phyloP scores from a whole-genome alignment of 1,140 invertebrate species.

The Dryas iulia region DNA sequence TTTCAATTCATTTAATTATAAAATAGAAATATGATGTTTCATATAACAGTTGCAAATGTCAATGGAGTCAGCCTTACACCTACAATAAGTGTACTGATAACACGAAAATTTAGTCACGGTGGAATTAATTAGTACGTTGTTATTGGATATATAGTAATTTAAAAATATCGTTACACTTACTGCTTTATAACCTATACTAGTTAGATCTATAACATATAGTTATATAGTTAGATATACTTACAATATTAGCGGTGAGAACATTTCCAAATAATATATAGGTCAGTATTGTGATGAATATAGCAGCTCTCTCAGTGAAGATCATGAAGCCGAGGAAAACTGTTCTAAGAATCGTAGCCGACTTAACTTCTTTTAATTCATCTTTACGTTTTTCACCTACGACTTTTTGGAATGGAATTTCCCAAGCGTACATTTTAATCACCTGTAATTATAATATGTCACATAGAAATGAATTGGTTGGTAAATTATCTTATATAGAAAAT shows the following conservation, averaged over 20 bases:
- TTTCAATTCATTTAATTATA: background rate
- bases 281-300: conserved; percentile 86
- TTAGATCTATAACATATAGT: no score
- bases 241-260: conserved; percentile 83
- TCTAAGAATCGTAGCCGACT: conserved; percentile 82
- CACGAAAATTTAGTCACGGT: background rate
- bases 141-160: background rate
- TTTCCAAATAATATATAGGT: conserved; percentile 84
- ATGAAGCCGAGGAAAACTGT: conserved; percentile 88
- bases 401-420: conserved; percentile 86
- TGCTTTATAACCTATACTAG: background rate
- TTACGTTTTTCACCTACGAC: conserved; percentile 74
- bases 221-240: no score
- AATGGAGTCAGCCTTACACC: background rate
- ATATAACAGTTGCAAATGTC: background rate
- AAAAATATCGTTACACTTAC: background rate
- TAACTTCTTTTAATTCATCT: conserved; percentile 62
- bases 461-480: background rate
- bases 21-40: background rate
- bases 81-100: background rate
- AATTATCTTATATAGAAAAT: no score
- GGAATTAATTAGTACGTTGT: background rate
- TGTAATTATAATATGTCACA: conserved; percentile 25
- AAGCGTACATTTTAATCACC: conserved; percentile 83
- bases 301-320: conserved; percentile 86